Percentiles rank a stretch among this genome's conserved stretches.
Evolutionary conservation across 2,113 vertebrate genomes (phyloP).

Genomic region (Pagrus major): DNA sequence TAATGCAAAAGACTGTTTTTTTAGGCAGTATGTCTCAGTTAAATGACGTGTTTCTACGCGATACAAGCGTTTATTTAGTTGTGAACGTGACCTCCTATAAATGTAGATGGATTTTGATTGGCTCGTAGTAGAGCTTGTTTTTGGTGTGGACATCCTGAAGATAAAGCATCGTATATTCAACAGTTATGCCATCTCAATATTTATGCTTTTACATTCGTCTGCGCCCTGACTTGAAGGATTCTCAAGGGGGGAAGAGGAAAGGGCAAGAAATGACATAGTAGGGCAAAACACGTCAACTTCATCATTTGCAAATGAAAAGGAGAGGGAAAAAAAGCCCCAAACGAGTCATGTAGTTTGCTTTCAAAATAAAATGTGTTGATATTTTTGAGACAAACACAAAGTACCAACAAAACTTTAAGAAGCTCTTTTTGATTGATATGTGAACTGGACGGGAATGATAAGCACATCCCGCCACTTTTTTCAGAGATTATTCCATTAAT

Average conservation of each 20-base stretch:
- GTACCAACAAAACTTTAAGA: neutral
- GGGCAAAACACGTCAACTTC: neutral
- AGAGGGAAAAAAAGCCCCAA: neutral
- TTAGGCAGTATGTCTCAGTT: too few species aligned
- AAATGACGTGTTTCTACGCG: too few species aligned
- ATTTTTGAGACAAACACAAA: neutral
- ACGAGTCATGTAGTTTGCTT: too few species aligned
- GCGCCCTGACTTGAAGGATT: neutral
- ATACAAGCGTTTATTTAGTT: too few species aligned
- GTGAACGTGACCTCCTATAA: too few species aligned
- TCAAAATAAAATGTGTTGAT: neutral
- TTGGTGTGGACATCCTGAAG: too few species aligned
- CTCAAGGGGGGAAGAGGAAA: neutral
- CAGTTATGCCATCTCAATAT: too few species aligned
- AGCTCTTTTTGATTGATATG: neutral
- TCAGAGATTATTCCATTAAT: constrained; percentile 5
- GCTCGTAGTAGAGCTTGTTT: too few species aligned
- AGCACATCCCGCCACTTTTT: neutral
- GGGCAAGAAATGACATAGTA: neutral
- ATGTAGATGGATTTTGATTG: too few species aligned
- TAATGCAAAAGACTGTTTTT: too few species aligned
- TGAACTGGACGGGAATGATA: neutral
- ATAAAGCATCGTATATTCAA: too few species aligned
- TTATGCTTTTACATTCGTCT: too few species aligned
- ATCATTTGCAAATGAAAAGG: neutral